Evolutionary conservation across 2,797 vertebrate genomes (phyloP).

Genomic region (Clarias pachynema): DNA sequence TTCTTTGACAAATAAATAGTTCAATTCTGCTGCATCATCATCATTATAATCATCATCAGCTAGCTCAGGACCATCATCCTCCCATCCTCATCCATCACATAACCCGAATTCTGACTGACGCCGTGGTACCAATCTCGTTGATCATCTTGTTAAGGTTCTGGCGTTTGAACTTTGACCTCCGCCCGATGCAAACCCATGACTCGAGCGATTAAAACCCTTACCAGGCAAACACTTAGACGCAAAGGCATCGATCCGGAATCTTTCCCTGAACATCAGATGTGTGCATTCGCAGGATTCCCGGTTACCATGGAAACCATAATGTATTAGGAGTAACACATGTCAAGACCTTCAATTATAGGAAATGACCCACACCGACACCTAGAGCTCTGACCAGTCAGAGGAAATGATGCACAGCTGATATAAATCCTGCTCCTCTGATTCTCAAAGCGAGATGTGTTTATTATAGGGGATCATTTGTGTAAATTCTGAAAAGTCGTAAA

Average conservation of each 20-base stretch:
- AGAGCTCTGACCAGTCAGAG: background rate
- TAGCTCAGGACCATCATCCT: background rate
- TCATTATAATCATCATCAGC: background rate
- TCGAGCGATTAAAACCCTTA: background rate
- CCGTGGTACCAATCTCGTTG: background rate
- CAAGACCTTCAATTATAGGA: background rate
- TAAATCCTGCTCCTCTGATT: background rate
- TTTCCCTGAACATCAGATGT: background rate
- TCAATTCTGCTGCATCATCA: background rate
- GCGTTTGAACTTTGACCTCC: slow-evolving; percentile 13
- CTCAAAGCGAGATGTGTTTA: background rate
- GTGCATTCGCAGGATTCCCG: background rate
- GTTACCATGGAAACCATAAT: background rate
- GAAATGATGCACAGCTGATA: too few relatives aligned
- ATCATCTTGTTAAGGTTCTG: background rate
- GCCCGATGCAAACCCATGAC: background rate
- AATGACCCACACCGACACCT: background rate
- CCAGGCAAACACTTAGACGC: background rate
- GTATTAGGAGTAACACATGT: background rate
- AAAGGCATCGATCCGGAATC: slow-evolving; percentile 19
- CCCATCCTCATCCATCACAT: background rate
- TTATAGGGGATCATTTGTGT: background rate
- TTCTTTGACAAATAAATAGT: background rate
- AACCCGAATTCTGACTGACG: background rate
- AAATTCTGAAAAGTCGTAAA: background rate